Conservation (phyloP, 1,140 invertebrate species). For the Anastrepha ludens region DNA sequence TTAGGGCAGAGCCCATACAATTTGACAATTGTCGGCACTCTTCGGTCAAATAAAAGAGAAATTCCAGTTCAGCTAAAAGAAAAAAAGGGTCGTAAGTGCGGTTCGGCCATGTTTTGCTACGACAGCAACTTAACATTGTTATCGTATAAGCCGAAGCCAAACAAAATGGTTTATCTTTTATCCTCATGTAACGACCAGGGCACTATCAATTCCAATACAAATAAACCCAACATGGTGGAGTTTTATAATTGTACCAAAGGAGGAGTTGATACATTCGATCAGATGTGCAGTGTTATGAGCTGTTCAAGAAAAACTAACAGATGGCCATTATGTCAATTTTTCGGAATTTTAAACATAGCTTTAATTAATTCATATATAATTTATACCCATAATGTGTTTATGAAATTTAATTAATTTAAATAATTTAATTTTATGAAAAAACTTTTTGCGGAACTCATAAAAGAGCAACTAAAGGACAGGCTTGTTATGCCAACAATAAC, state of each 20-base stretch:
- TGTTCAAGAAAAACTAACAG: constrained; percentile 25
- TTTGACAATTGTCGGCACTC: constrained; percentile 55
- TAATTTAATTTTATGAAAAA: too few relatives aligned
- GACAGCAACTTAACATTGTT: constrained; percentile 57
- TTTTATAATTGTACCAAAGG: constrained; percentile 74
- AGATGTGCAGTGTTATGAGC: constrained; percentile 60
- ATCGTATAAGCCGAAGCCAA: constrained; percentile 57
- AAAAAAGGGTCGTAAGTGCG: constrained; percentile 20
- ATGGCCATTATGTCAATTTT: constrained; percentile 32
- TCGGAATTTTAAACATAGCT: neutral
- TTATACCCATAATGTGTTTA: neutral
- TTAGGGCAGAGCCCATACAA: neutral
- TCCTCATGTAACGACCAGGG: constrained; percentile 58
- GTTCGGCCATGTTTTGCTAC: constrained; percentile 57
- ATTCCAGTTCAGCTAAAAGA: constrained; percentile 57
- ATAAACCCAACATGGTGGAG: constrained; percentile 72
- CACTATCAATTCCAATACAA: constrained; percentile 58
- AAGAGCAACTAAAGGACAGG: too few relatives aligned
- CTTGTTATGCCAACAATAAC: too few relatives aligned
- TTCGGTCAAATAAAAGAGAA: constrained; percentile 60
- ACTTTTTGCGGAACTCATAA: too few relatives aligned
- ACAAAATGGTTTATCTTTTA: constrained; percentile 58
- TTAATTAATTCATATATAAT: constrained; percentile 1
- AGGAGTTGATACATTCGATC: constrained; percentile 72
- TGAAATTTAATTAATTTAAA: too few relatives aligned